Evolutionary conservation across 2,888 invertebrate species (phyloP).

Genomic region (Antitype chi): DNA sequence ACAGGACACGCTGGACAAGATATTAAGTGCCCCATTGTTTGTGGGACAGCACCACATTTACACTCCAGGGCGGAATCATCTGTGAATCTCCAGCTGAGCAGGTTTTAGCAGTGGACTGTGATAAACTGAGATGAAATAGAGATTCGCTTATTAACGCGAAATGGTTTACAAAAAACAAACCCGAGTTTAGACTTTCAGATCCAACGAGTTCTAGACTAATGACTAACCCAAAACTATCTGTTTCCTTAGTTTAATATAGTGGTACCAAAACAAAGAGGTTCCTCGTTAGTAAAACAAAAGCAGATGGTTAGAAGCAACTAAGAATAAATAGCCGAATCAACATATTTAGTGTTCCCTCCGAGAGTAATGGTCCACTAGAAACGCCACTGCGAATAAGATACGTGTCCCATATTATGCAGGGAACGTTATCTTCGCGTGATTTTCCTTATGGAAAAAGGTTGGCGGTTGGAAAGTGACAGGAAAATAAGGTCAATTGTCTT

Average conservation of each 20-base stretch:
- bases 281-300: constrained; percentile 70
- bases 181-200: background rate
- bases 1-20: too few species aligned
- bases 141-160: background rate
- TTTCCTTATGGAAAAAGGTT: constrained; percentile 47
- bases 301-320: constrained; percentile 63
- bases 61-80: too few species aligned
- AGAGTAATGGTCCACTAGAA: constrained; percentile 64
- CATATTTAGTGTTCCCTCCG: constrained; percentile 69
- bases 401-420: constrained; percentile 46
- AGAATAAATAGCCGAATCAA: constrained; percentile 75
- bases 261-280: constrained; percentile 43
- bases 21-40: too few species aligned
- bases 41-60: too few species aligned
- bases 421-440: constrained; percentile 42
- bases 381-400: constrained; percentile 55
- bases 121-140: background rate
- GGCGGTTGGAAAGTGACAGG: constrained; percentile 27
- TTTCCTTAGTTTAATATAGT: constrained; percentile 35
- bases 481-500: constrained; percentile 51
- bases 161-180: background rate
- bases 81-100: too few species aligned
- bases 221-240: constrained; percentile 29
- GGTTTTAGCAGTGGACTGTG: background rate
- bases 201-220: constrained; percentile 15